A percentile compares a stretch with the other conserved stretches of the same genome.
Evolutionary conservation across 2,888 invertebrate genomes (phyloP).

Genomic region (Cetonia aurata): DNA sequence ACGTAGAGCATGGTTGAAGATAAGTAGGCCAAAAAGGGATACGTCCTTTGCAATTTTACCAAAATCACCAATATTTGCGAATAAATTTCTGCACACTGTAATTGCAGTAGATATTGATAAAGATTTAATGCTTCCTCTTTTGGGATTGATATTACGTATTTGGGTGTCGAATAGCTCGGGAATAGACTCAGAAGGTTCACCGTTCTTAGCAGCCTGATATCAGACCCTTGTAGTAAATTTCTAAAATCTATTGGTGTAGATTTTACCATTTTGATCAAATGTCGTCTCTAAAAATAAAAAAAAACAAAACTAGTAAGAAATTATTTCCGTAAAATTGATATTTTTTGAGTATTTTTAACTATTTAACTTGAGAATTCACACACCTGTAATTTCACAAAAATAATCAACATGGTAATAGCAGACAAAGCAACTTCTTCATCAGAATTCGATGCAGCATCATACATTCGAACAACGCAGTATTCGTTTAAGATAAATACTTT

Average conservation of each 20-base stretch:
- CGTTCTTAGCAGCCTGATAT: constrained; percentile 1
- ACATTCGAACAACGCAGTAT: background rate
- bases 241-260: constrained; percentile 18
- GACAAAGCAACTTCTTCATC: constrained; percentile 11
- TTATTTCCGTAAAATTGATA: no score
- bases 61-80: background rate
- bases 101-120: constrained; percentile 11
- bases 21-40: constrained; percentile 22
- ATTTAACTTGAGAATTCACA: background rate
- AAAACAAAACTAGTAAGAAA: no score
- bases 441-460: constrained; percentile 20
- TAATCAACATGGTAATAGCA: constrained; percentile 11
- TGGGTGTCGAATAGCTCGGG: background rate
- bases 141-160: constrained; percentile 1
- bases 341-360: background rate
- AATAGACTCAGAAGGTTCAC: constrained; percentile 8
- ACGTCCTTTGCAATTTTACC: constrained; percentile 1
- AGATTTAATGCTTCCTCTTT: background rate
- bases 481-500: constrained; percentile 19
- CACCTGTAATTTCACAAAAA: constrained; percentile 34
- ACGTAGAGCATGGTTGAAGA: constrained; percentile 7
- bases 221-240: constrained; percentile 8
- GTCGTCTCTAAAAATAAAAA: constrained; percentile 22
- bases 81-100: constrained; percentile 1
- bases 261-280: constrained; percentile 1